Base-by-base conservation (phyloP, 2,888 invertebrate species). In the Pyrrhosoma nymphula region DNA sequence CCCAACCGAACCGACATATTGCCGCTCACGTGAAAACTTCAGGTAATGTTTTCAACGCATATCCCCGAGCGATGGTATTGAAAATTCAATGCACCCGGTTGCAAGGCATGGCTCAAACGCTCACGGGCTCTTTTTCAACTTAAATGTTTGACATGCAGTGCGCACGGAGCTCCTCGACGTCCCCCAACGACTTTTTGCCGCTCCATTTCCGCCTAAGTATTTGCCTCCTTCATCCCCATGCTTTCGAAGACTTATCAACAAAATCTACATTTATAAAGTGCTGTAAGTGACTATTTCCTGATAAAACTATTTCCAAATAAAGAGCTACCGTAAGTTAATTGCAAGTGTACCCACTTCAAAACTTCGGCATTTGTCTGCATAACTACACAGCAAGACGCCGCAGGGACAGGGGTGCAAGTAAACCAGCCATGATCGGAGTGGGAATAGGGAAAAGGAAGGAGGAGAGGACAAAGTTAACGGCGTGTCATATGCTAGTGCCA, bases 41-140 rank as follows among this genome's bases (percentile, higher is more conserved):
- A 82, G 82, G 35, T 82, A 82, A 82, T 82, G 82, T 35, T 82
- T 82, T 82, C 82, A 30, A 82, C 82, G 35, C 82, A 18, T 82
- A 18, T 18, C 30, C 82, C n/a, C 69, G 26, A 26, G 69, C 10
- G 69, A 69, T 69, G n/a, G 69, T 69, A 20, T 69, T 26, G 82
- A 82, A 82, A 35, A 82, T 35, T 35, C 82, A 82, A 82, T 35
- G 35, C 82, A 82, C 35, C 35, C 82, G 82, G 30, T 35, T 3
- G 82, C 35, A 69, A 26, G 69, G 35, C 82, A n/a, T 16, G 16
- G 69, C 69, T 47, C 47, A 47, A 47, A 47, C 47, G 23, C 69
- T 8, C n/a, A n/a, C 26, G 69, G 23, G 60, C 60, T 60, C 18
- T 35, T 82, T n/a, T 35, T n/a, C n/a, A 3, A 14, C 82, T 35